phyloP scores from a whole-genome alignment of 2,888 invertebrate species.

The Adelphocoris suturalis region DNA sequence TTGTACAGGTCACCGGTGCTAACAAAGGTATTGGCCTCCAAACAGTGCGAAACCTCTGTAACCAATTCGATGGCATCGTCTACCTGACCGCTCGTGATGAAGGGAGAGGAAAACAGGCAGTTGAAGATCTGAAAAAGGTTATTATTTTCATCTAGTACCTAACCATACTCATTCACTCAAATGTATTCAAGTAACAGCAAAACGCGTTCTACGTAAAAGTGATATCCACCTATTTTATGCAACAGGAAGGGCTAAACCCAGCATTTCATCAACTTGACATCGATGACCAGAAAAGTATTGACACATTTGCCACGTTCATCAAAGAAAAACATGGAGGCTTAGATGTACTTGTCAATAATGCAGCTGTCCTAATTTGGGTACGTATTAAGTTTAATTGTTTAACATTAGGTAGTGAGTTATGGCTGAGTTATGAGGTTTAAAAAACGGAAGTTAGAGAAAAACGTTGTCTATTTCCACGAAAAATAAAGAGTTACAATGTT shows the following conservation, averaged over 20 bases:
- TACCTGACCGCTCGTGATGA: slow-evolving; percentile 85
- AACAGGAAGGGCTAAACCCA: slow-evolving; percentile 78
- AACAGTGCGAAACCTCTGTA: slow-evolving; percentile 84
- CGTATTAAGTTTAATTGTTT: slow-evolving; percentile 80
- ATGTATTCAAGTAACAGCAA: slow-evolving; percentile 70
- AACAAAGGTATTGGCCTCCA: slow-evolving; percentile 87
- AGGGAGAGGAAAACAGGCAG: slow-evolving; percentile 82
- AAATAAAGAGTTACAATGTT: no score
- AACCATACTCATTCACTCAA: no score
- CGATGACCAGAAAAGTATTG: slow-evolving; percentile 82
- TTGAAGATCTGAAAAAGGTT: slow-evolving; percentile 79
- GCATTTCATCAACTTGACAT: slow-evolving; percentile 86
- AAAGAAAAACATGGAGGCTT: slow-evolving; percentile 83
- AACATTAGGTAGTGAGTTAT: no score
- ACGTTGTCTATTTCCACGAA: no score
- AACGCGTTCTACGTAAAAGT: no score
- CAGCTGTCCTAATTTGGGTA: slow-evolving; percentile 82
- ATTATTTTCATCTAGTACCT: slow-evolving; percentile 69
- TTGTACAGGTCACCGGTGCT: slow-evolving; percentile 82
- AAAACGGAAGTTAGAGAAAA: no score
- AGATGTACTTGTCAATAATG: slow-evolving; percentile 88
- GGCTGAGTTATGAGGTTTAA: no score
- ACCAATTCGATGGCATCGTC: slow-evolving; percentile 84
- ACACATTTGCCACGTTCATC: slow-evolving; percentile 82
- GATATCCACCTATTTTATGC: background rate